Evolutionary conservation across 2,888 invertebrate genomes (phyloP).

Genomic region (Heterodera filipjevi): DNA sequence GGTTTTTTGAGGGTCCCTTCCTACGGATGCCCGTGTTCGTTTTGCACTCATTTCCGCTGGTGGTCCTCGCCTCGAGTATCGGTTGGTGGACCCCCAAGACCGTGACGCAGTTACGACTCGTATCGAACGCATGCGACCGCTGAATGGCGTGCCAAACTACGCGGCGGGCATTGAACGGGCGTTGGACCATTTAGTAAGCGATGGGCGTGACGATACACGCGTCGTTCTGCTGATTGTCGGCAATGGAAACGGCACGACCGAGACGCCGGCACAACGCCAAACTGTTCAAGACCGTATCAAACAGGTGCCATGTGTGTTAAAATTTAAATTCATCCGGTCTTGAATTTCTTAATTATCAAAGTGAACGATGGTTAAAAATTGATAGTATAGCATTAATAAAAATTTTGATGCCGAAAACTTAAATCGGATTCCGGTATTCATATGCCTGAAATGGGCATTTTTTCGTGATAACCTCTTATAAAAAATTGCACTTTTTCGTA

Average conservation of each 20-base stretch:
- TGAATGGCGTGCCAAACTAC: neutral
- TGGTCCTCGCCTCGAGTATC: slow-evolving; percentile 40
- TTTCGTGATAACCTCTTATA: too few relatives aligned
- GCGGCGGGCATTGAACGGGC: slow-evolving; percentile 24
- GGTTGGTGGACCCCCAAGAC: slow-evolving; percentile 44
- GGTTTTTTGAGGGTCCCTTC: slow-evolving; percentile 49
- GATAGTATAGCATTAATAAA: too few relatives aligned
- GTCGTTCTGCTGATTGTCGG: slow-evolving; percentile 52
- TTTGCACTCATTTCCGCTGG: slow-evolving; percentile 48
- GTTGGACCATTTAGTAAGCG: slow-evolving; percentile 42
- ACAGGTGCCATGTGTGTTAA: slow-evolving; percentile 16
- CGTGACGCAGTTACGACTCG: slow-evolving; percentile 40
- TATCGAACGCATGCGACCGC: slow-evolving; percentile 44
- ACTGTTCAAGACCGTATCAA: slow-evolving; percentile 34
- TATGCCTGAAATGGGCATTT: too few relatives aligned
- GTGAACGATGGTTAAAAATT: too few relatives aligned
- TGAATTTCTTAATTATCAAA: too few relatives aligned
- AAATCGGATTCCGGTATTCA: too few relatives aligned
- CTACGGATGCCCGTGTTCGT: slow-evolving; percentile 43
- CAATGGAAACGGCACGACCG: slow-evolving; percentile 42
- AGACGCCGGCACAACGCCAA: slow-evolving; percentile 40
- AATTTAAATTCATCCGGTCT: slow-evolving; percentile 25
- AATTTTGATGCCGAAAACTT: too few relatives aligned
- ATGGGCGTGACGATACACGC: slow-evolving; percentile 43
- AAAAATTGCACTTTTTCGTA: too few relatives aligned